Evolutionary conservation across 2,888 invertebrate species (phyloP), one percentile per base, ranked within the genome.

Genomic region (Aphidoletes aphidimyza): DNA sequence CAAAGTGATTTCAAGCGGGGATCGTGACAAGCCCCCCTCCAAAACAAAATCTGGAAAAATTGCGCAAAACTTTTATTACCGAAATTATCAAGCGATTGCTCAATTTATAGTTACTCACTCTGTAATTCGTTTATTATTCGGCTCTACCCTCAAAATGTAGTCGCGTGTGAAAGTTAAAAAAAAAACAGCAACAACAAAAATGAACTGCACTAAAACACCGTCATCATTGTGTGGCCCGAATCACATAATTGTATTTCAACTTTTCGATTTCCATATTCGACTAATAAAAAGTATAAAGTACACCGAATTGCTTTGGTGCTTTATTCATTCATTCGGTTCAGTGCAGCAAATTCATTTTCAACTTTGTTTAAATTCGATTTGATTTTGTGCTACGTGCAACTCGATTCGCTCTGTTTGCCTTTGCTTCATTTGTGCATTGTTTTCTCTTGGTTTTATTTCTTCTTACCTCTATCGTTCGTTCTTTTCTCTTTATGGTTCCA

Each of bases 1-100:
- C n/a, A n/a, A n/a, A n/a, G n/a, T n/a, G n/a, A n/a, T n/a, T n/a
- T n/a, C n/a, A n/a, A n/a, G n/a, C n/a, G n/a, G n/a, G n/a, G n/a
- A n/a, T 69, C 9, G 14, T 30, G 69, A n/a, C 69, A 69, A 69
- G 69, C 69, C 69, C 6, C 42, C 42, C 6, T 42, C 14, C 14
- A 34, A 26, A 69, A 69, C 14, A 30, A 69, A 42, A 14, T 42
- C n/a, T n/a, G 54, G 54, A 54, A n/a, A n/a, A 54, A 47, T 47
- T 47, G 17, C 19, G 9, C 2, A 2, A 19, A 54, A 54, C 11
- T 69, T 69, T 69, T 69, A 69, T 69, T 69, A 69, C 69, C 69
- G 14, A 69, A 69, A 69, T 69, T 69, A 69, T 69, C 69, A 69
- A 69, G 14, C 69, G 69, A 69, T 69, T 69, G 69, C 69, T 69